Percentiles rank a stretch among this genome's conserved stretches.
Evolutionary conservation across 2,888 invertebrate species (phyloP).

Genomic region (Drosophila paranaensis): DNA sequence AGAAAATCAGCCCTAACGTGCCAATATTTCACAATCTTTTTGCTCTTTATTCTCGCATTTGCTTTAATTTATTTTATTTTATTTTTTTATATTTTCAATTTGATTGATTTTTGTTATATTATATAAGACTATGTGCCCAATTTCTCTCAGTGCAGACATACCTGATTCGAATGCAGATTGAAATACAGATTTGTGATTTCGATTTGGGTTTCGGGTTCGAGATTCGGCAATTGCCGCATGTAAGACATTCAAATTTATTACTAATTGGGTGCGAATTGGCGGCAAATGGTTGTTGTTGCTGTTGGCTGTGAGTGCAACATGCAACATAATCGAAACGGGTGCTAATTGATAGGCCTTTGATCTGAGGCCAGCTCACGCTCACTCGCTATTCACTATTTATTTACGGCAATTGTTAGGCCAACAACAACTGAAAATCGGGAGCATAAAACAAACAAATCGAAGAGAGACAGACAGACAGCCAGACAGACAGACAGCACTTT

Average conservation of each 20-base stretch:
- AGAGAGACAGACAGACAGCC: conserved; percentile 35
- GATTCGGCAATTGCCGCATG: conserved; percentile 61
- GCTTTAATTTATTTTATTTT: no score
- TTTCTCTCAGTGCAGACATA: conserved; percentile 26
- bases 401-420: conserved; percentile 76
- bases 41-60: no score
- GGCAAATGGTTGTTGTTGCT: conserved; percentile 48
- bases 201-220: conserved; percentile 15
- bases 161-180: conserved; percentile 34
- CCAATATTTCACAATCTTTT: no score
- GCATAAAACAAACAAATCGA: conserved; percentile 72
- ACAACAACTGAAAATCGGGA: conserved; percentile 54
- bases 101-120: no score
- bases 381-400: conserved; percentile 64
- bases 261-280: conserved; percentile 83
- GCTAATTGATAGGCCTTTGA: conserved; percentile 83
- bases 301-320: conserved; percentile 52
- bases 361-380: conserved; percentile 63
- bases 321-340: conserved; percentile 81
- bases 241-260: conserved; percentile 83
- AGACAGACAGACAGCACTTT: conserved; percentile 50
- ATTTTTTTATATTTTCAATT: not conserved
- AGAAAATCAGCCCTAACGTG: no score
- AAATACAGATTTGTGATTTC: conserved; percentile 18
- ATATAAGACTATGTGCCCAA: not conserved